Conservation (phyloP, 2,113 vertebrate species). For the Hepsetus odoe region DNA sequence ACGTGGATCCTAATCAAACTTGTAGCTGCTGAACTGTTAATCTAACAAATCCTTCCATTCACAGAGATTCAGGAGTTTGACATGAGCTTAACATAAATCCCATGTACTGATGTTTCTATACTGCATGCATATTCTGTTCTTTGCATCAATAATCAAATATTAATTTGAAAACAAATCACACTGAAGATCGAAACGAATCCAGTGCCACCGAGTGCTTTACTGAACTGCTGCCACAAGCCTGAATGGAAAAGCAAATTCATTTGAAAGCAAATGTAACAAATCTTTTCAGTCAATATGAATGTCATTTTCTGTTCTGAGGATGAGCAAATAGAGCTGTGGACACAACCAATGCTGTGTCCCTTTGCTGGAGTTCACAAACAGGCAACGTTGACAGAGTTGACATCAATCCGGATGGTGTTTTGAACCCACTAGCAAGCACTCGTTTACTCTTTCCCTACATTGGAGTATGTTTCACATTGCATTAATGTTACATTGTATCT, state of each 20-base stretch:
- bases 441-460: not conserved
- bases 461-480: conserved; percentile 56
- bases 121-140: not conserved
- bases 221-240: conserved; percentile 62
- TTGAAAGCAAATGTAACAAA: conserved; percentile 66
- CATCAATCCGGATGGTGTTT: conserved; percentile 5
- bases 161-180: not conserved
- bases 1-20: too few relatives aligned
- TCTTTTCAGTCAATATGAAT: conserved; percentile 76
- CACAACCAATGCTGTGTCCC: conserved; percentile 62
- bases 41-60: not conserved
- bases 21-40: too few relatives aligned
- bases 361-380: conserved; percentile 32
- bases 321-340: conserved; percentile 68
- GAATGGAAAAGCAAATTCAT: conserved; percentile 64
- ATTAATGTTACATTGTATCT: not conserved
- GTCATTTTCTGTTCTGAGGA: conserved; percentile 69
- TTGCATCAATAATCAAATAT: not conserved
- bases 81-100: not conserved
- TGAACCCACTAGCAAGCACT: not conserved
- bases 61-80: not conserved
- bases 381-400: conserved; percentile 21
- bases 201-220: not conserved
- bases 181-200: not conserved
- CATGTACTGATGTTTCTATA: not conserved